Base-by-base conservation (phyloP, 2,888 invertebrate species). In the Dasypogon diadema region DNA sequence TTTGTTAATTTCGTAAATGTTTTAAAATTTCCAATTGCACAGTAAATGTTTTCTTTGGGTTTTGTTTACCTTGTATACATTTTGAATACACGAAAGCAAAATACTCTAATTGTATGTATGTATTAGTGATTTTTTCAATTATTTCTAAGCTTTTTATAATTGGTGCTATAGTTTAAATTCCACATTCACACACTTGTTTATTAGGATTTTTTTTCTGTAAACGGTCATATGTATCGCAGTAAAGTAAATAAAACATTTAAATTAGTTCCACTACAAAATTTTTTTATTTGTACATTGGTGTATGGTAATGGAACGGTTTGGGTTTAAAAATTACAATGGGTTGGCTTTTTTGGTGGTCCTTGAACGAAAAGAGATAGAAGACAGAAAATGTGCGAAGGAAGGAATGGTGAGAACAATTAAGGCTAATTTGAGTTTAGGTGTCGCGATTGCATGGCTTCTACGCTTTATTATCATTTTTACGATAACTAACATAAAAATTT, bases 361-460 rank as follows among this genome's bases (percentile, higher is more conserved):
- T 30, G 42, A 42, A 42, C 8, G 42, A 42, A 12, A 42, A n/a
- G n/a, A n/a, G n/a, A 22, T 42, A 42, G 22, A 48, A 48, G 26
- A 46, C n/a, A 22, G 14, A 68, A 16, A 30, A 68, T 18, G 21
- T 22, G 48, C 56, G 10, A 5, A 51, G 24, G 55, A 73, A 34
- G 55, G 56, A 73, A 55, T 21, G 73, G 73, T 73, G 73, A 74
- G 58, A 74, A 46, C 16, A 42, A 58, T 74, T 73, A 21, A 60
- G 6, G 18, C 16, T 21, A 56, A 56, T 34, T 26, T 6, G 5
- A 26, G 22, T 14, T 56, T 34, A 37, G 46, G 46, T 55, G 74
- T 75, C 75, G 75, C 68, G 75, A 68, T 72, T 73, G 77, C 77
- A 77, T 75, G 77, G 77, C 77, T 77, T 77, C 72, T 55, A 10